Base-by-base conservation (phyloP, 2,113 vertebrate genomes). In the Peucedramus taeniatus region DNA sequence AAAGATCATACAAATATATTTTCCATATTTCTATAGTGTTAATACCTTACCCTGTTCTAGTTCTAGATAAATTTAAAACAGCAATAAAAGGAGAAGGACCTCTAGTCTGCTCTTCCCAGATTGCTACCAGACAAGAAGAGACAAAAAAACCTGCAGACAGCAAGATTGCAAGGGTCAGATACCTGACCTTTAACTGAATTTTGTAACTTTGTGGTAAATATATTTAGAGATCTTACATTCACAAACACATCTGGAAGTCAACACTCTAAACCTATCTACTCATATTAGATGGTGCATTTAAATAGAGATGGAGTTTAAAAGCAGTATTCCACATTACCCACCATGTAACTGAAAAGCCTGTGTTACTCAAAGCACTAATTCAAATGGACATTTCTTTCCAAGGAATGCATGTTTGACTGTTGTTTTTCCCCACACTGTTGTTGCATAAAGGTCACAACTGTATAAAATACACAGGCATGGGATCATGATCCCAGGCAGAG, bases 391-490 rank as follows among this genome's bases (percentile, higher is more conserved):
- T 37, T 82, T 78, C 66, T 88, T 91, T 88, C 75, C 74, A 93
- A 80, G 59, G 71, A 96, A 83, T 76, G 54, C 53, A 23, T 87
- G 39, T 53, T 69, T 69, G 74, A 89, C 47, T 39, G 16, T 4
- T 89, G 47, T 8, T 93, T 80, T 85, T 28, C 53, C 49, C 31
- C 49, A 71, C 27, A 47, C 11, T 86, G 71, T 15, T 92, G 37
- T 26, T 94, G 11, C 72, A 87, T 63, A 92, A 96, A 94, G 80
- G 84, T 87, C 94, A 93, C 31, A 75, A 89, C 27, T 79, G 40
- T 35, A 70, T 76, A 71, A 94, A 94, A 90, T 22, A 68, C 27
- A 63, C 57, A 93, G 53, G 51, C 79, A 42, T 37, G 12, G 61
- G 56, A 94, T 50, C 54, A n/a, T 3, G 24, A 87, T 71, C 33